Evolutionary conservation across 1,140 invertebrate species (phyloP).

Genomic region (Sogatella furcifera): DNA sequence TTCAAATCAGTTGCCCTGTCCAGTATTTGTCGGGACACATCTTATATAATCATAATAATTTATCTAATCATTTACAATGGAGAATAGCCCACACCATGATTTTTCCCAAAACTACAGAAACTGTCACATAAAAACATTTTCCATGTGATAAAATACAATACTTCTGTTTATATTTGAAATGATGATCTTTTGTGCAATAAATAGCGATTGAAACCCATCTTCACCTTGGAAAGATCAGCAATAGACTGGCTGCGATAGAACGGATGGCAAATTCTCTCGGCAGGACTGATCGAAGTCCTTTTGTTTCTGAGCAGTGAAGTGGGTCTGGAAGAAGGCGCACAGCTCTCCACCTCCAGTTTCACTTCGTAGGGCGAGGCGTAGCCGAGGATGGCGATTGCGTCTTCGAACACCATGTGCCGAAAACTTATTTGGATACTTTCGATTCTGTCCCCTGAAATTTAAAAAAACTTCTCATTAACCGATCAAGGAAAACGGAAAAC

Average conservation of each 20-base stretch:
- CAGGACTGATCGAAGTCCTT: conserved; percentile 36
- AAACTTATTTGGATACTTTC: conserved; percentile 75
- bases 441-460: conserved; percentile 69
- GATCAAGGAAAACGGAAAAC: too few species aligned
- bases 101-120: too few species aligned
- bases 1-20: too few species aligned
- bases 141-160: too few species aligned
- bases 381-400: conserved; percentile 77
- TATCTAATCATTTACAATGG: too few species aligned
- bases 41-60: too few species aligned
- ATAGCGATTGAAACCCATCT: not conserved
- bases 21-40: too few species aligned
- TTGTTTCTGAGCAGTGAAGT: conserved; percentile 36
- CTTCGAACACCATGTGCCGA: conserved; percentile 79
- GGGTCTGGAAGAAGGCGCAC: conserved; percentile 38
- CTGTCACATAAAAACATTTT: too few species aligned
- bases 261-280: conserved; percentile 47
- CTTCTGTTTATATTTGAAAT: too few species aligned
- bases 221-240: conserved; percentile 42
- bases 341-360: conserved; percentile 50
- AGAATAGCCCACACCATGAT: too few species aligned
- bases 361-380: conserved; percentile 89
- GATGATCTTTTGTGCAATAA: too few species aligned
- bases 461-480: too few species aligned
- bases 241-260: conserved; percentile 56